A percentile compares a stretch with the other conserved stretches of the same genome.
These are phyloP conservation scores for Drosophila erecta DNA, from an alignment of 1,140 invertebrate species.

Conservation along the genomic window DNA sequence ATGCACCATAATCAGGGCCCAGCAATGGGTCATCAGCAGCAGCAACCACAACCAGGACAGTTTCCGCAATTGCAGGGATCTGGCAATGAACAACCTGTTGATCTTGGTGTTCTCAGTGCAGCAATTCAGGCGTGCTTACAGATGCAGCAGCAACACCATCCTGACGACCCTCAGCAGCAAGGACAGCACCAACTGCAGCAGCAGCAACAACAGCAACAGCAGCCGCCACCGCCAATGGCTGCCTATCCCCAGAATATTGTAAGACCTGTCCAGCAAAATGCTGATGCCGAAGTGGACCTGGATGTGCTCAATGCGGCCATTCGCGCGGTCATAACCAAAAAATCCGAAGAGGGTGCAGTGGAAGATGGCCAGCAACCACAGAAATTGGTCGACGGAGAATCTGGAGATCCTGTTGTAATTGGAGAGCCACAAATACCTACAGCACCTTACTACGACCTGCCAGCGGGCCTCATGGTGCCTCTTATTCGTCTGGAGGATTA, in stretches of 20 bases:
- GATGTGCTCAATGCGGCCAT: constrained; percentile 69
- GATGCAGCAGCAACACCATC: constrained; percentile 71
- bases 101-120: constrained; percentile 72
- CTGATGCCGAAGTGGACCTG: constrained; percentile 57
- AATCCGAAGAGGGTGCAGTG: constrained; percentile 38
- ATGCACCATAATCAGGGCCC: constrained; percentile 44
- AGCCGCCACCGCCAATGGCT: constrained; percentile 32
- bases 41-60: constrained; percentile 22
- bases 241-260: constrained; percentile 41
- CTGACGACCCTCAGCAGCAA: constrained; percentile 47
- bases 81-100: constrained; percentile 54
- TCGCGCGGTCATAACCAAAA: constrained; percentile 69
- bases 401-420: constrained; percentile 5
- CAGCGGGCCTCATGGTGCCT: constrained; percentile 96
- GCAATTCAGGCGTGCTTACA: constrained; percentile 71
- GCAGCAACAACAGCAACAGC: constrained; percentile 31
- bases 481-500: constrained; percentile 95
- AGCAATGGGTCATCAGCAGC: constrained; percentile 38
- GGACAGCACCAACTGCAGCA: constrained; percentile 13
- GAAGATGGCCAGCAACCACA: constrained; percentile 28
- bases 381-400: constrained; percentile 12
- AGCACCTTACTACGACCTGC: constrained; percentile 97
- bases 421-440: constrained; percentile 93
- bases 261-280: constrained; percentile 12
- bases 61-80: constrained; percentile 37